These are phyloP conservation scores for Triplophysa tibetana DNA, from an alignment of 2,113 vertebrate genomes.

Conservation along the genomic window DNA sequence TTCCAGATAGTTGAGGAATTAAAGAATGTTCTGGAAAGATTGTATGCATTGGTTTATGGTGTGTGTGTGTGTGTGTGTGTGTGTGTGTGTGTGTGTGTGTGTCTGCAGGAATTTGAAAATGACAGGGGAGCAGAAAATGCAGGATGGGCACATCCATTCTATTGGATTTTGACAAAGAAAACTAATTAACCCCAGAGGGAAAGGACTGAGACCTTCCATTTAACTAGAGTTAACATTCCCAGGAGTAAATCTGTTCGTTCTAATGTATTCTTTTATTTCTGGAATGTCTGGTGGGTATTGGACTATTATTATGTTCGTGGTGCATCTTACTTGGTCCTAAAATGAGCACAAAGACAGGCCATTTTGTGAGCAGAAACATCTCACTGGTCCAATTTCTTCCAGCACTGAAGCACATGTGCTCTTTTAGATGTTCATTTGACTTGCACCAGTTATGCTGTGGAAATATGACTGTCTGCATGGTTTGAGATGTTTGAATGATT, in stretches of 20 bases:
- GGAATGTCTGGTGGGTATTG: not conserved
- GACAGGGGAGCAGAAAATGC: conserved; percentile 46
- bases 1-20: conserved; percentile 41
- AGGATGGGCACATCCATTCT: conserved; percentile 62
- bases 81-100: not conserved
- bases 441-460: conserved; percentile 9
- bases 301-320: not conserved
- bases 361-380: conserved; percentile 28
- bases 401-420: conserved; percentile 4
- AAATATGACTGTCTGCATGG: conserved; percentile 15
- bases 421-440: conserved; percentile 29
- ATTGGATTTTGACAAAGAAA: conserved; percentile 66
- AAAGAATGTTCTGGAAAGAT: conserved; percentile 48
- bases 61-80: not conserved
- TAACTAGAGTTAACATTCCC: conserved; percentile 13
- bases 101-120: conserved; percentile 40
- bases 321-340: conserved; percentile 3
- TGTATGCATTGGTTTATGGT: conserved; percentile 35
- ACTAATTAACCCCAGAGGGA: conserved; percentile 64
- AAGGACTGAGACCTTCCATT: conserved; percentile 60
- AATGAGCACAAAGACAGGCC: conserved; percentile 14
- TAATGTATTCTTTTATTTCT: conserved; percentile 7
- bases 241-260: not conserved
- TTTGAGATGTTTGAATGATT: conserved; percentile 13
- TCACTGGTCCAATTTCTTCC: conserved; percentile 9